These are phyloP conservation scores for Oncopeltus fasciatus DNA, from an alignment of 1,140 invertebrate genomes.

Conservation along the genomic window DNA sequence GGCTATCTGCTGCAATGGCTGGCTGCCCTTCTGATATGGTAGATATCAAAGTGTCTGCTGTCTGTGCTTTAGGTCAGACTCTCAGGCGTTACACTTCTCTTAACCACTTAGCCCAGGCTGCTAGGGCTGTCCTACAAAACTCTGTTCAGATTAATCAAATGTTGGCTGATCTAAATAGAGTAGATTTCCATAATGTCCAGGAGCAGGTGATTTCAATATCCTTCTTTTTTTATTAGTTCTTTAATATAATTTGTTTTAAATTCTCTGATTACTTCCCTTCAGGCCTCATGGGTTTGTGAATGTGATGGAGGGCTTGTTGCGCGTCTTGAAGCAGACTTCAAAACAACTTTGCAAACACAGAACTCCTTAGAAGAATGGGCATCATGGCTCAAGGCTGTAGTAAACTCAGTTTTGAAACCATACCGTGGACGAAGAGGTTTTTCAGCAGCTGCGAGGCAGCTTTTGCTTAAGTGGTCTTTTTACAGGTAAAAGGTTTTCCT, in stretches of 20 bases:
- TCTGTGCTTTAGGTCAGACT: constrained; percentile 87
- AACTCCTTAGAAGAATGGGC: constrained; percentile 95
- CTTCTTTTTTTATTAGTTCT: background rate
- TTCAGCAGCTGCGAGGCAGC: constrained; percentile 80
- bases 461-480: constrained; percentile 97
- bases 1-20: constrained; percentile 72
- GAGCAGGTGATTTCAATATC: constrained; percentile 39
- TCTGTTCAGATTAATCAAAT: constrained; percentile 92
- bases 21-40: constrained; percentile 73
- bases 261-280: constrained; percentile 12
- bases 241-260: background rate
- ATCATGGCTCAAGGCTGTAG: constrained; percentile 86
- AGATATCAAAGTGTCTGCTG: constrained; percentile 66
- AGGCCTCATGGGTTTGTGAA: constrained; percentile 93
- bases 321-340: constrained; percentile 83
- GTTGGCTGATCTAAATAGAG: constrained; percentile 89
- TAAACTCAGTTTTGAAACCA: constrained; percentile 71
- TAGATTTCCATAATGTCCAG: constrained; percentile 94
- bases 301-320: constrained; percentile 78
- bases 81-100: constrained; percentile 89
- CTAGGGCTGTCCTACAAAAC: constrained; percentile 89
- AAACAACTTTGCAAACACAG: constrained; percentile 80
- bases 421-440: constrained; percentile 74
- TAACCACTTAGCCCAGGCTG: constrained; percentile 95
- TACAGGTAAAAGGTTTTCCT: no score